phyloP scores from a whole-genome alignment of 1,140 invertebrate species.

The Halictus rubicundus region DNA sequence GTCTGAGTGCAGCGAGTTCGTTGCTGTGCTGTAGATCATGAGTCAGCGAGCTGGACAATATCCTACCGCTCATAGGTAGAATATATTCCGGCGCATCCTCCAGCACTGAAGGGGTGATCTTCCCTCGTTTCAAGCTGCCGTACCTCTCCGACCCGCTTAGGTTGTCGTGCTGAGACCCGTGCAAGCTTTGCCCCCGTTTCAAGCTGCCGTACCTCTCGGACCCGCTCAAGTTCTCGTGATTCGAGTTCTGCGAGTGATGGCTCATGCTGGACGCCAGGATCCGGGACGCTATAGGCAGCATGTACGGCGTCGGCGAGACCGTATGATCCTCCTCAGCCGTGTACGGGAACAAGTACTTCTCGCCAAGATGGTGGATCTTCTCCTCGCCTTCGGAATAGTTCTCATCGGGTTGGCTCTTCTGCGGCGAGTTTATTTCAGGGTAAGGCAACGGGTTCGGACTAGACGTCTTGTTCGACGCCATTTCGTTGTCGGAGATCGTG shows the following conservation, averaged over 20 bases:
- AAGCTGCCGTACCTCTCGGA: slow-evolving; percentile 77
- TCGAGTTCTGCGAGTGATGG: slow-evolving; percentile 81
- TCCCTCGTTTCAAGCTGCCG: slow-evolving; percentile 76
- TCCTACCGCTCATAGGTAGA: slow-evolving; percentile 76
- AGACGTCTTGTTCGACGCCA: slow-evolving; percentile 83
- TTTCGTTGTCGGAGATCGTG: slow-evolving; percentile 88
- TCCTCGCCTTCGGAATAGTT: slow-evolving; percentile 88
- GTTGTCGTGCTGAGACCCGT: slow-evolving; percentile 76
- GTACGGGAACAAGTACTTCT: slow-evolving; percentile 90
- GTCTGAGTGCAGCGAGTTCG: slow-evolving; percentile 75
- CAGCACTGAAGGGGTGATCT: slow-evolving; percentile 73
- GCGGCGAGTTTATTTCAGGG: slow-evolving; percentile 83
- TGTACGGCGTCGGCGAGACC: slow-evolving; percentile 79
- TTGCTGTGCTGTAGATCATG: slow-evolving; percentile 78
- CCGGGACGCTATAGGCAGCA: slow-evolving; percentile 77
- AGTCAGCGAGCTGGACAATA: slow-evolving; percentile 75
- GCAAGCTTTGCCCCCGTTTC: slow-evolving; percentile 75
- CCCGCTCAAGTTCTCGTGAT: slow-evolving; percentile 74
- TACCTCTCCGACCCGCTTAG: slow-evolving; percentile 74
- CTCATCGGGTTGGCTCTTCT: slow-evolving; percentile 83
- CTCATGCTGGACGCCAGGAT: slow-evolving; percentile 77
- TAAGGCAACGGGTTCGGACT: slow-evolving; percentile 88
- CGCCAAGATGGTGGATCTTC: slow-evolving; percentile 84
- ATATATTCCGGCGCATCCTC: slow-evolving; percentile 77
- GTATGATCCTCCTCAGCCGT: slow-evolving; percentile 83